phyloP scores from a whole-genome alignment of 2,888 invertebrate genomes.

The Mellilla xanthometata region DNA sequence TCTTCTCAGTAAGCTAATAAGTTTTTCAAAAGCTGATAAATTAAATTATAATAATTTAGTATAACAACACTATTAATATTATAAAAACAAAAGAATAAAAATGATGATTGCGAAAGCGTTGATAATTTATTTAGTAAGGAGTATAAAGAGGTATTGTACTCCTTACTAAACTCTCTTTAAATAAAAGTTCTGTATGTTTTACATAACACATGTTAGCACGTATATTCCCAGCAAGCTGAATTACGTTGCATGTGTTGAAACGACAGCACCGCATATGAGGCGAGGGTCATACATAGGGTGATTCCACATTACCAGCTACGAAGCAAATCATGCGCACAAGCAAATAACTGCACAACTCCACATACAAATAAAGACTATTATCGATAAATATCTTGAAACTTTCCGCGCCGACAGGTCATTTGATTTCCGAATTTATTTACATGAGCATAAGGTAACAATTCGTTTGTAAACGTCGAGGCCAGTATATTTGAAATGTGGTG shows the following conservation, averaged over 20 bases:
- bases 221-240: constrained; percentile 12
- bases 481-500: background rate
- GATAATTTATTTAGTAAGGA: too few species aligned
- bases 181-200: constrained; percentile 2
- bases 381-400: background rate
- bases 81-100: too few species aligned
- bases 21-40: too few species aligned
- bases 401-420: background rate
- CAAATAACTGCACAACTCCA: background rate
- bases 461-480: background rate
- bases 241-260: constrained; percentile 27
- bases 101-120: too few species aligned
- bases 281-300: constrained; percentile 39
- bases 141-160: too few species aligned
- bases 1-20: too few species aligned
- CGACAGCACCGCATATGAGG: constrained; percentile 14
- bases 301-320: background rate
- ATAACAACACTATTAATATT: too few species aligned
- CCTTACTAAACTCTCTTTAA: too few species aligned
- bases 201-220: constrained; percentile 11
- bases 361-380: background rate
- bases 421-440: background rate
- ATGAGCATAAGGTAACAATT: background rate
- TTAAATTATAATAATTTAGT: too few species aligned
- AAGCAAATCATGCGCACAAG: background rate